phyloP scores from a whole-genome alignment of 2,113 vertebrate species.

The Psammodynastes pulverulentus region DNA sequence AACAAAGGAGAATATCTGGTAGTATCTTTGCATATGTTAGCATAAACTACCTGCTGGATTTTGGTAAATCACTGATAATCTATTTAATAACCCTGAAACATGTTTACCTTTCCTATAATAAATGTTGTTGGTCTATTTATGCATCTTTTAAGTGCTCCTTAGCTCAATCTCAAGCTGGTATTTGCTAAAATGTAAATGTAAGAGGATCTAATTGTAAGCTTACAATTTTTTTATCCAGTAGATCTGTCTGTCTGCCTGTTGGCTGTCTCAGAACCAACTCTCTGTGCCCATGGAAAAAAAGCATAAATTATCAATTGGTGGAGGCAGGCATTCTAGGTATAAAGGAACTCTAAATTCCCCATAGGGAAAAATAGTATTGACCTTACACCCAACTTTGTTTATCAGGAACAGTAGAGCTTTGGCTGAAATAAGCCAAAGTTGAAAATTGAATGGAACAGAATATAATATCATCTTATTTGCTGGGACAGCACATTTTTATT shows the following conservation, averaged over 20 bases:
- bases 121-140: not conserved
- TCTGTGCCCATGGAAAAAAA: not conserved
- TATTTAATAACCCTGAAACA: not conserved
- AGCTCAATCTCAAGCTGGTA: not conserved
- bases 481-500: not conserved
- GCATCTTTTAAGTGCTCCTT: not conserved
- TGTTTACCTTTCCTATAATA: not conserved
- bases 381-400: not conserved
- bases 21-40: not conserved
- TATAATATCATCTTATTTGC: not conserved
- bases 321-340: not conserved
- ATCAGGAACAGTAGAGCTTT: not conserved
- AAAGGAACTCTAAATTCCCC: not conserved
- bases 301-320: not conserved
- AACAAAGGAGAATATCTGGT: not conserved
- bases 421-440: not conserved
- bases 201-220: not conserved
- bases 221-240: not conserved
- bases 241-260: not conserved
- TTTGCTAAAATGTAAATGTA: not conserved
- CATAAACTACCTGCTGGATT: not conserved
- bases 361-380: not conserved
- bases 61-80: not conserved
- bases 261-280: not conserved
- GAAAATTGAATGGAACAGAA: not conserved